Evolutionary conservation across 2,888 invertebrate genomes (phyloP).

Genomic region (Eilema griseolum): DNA sequence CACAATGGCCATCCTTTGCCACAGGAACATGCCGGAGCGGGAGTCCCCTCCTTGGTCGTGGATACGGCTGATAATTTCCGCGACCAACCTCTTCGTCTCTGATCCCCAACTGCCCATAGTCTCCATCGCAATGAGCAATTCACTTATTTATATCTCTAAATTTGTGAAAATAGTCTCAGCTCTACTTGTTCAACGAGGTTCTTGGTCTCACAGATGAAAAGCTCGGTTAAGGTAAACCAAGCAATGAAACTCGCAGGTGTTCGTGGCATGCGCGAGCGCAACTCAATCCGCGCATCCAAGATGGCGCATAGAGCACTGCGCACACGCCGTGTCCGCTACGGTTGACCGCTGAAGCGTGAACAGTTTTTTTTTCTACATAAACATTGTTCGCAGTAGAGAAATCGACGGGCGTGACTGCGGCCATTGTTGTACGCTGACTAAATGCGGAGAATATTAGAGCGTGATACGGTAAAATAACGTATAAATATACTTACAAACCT

Average conservation of each 20-base stretch:
- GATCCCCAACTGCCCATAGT: no score
- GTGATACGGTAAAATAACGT: slow-evolving; percentile 79
- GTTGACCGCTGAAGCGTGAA: slow-evolving; percentile 77
- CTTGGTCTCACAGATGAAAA: slow-evolving; percentile 28
- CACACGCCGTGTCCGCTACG: slow-evolving; percentile 83
- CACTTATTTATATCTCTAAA: neutral
- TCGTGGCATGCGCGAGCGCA: slow-evolving; percentile 71
- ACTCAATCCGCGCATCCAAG: slow-evolving; percentile 82
- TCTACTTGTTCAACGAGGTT: neutral
- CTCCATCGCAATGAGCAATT: no score
- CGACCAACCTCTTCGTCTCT: no score
- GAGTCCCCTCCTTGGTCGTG: no score
- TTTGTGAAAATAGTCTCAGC: neutral
- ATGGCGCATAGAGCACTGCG: slow-evolving; percentile 81
- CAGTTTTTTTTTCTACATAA: slow-evolving; percentile 81
- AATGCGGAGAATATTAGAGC: slow-evolving; percentile 83
- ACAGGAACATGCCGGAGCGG: no score
- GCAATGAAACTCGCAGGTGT: slow-evolving; percentile 56
- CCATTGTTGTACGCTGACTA: slow-evolving; percentile 81
- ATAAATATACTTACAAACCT: slow-evolving; percentile 52
- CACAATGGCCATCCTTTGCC: no score
- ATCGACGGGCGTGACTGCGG: slow-evolving; percentile 84
- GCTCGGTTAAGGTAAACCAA: slow-evolving; percentile 30
- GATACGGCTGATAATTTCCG: no score
- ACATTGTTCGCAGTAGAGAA: slow-evolving; percentile 85